Base-by-base conservation (phyloP, 2,888 invertebrate species). In the Rosalia funebris region DNA sequence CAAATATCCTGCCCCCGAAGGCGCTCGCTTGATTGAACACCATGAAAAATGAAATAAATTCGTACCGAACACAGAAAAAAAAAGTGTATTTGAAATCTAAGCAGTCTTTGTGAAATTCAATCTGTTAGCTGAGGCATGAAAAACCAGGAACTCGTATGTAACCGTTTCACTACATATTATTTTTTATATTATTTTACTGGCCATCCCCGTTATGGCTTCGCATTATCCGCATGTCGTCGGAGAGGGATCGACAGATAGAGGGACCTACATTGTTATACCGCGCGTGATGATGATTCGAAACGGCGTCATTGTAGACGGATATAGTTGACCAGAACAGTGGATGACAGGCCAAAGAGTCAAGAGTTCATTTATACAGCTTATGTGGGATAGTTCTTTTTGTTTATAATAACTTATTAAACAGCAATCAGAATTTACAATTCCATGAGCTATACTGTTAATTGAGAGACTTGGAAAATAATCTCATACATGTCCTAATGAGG, bases 231-330 rank as follows among this genome's bases (percentile, higher is more conserved):
- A 54, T 60, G 63, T 56, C 48, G 55, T 58, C 47, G 62, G 53
- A 37, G 61, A 11, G 14, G 53, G 53, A 36, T 42, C 44, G 20
- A 34, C 32, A 20, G 45, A 55, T 31, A 32, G 65, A 66, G 66
- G 67, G 69, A 60, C 57, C 42, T 63, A 50, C 37, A 50, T 61
- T 59, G 61, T 71, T 71, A 57, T 68, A 64, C 55, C 62, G 55
- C 60, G 52, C 50, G 57, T 68, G 66, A 70, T 62, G 69, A 63
- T 71, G 66, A 71, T 71, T 69, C 63, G 70, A 71, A 69, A 62
- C 70, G 72, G 69, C 70, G 70, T 69, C 66, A 70, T 65, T 65
- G 68, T 68, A 55, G 46, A 60, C 61, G 60, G 52, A 60, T 66
- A 65, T 56, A 70, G 68, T 68, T 65, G 66, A 56, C 68, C 68